Percentiles rank a stretch among this genome's conserved stretches.
phyloP scores from a whole-genome alignment of 2,113 vertebrate species.

The Egretta garzetta region DNA sequence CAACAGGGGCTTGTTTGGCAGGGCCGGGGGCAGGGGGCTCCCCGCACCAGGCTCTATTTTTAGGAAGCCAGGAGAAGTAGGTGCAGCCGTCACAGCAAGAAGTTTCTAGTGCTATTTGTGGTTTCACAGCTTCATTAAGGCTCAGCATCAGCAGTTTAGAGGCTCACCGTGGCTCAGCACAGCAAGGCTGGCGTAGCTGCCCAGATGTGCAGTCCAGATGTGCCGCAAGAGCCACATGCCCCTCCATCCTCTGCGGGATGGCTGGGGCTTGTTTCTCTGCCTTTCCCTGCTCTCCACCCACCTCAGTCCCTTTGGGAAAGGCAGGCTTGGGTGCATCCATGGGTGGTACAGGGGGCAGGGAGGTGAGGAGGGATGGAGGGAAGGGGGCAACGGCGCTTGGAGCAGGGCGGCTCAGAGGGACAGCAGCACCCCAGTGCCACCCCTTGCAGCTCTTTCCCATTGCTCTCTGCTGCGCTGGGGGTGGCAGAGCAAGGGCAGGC shows the following conservation, averaged over 20 bases:
- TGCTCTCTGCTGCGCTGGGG: not conserved
- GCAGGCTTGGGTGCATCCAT: rapidly evolving
- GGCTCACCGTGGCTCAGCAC: not conserved
- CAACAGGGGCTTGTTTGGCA: not conserved
- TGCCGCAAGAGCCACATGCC: rapidly evolving
- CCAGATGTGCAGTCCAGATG: not conserved
- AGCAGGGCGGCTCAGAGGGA: not conserved
- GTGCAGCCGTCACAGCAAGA: not conserved
- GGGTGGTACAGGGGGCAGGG: not conserved
- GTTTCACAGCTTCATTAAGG: not conserved
- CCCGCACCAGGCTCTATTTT: conserved; percentile 22
- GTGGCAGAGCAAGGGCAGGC: not conserved
- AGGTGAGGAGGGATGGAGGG: not conserved
- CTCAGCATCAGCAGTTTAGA: not conserved
- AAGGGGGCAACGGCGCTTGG: rapidly evolving
- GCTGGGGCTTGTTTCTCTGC: not conserved
- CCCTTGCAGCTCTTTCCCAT: not conserved
- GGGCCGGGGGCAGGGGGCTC: rapidly evolving
- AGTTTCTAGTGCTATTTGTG: conserved; percentile 52
- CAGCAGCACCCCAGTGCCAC: not conserved
- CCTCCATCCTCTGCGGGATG: not conserved
- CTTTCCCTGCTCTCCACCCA: not conserved
- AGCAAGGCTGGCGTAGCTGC: not conserved
- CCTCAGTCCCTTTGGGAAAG: not conserved
- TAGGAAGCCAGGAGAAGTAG: conserved; percentile 35